These are phyloP conservation scores for Nemopilema nomurai DNA, from an alignment of 30 jellyfish, hydroid and myxozoan genomes.

Conservation along the genomic window DNA sequence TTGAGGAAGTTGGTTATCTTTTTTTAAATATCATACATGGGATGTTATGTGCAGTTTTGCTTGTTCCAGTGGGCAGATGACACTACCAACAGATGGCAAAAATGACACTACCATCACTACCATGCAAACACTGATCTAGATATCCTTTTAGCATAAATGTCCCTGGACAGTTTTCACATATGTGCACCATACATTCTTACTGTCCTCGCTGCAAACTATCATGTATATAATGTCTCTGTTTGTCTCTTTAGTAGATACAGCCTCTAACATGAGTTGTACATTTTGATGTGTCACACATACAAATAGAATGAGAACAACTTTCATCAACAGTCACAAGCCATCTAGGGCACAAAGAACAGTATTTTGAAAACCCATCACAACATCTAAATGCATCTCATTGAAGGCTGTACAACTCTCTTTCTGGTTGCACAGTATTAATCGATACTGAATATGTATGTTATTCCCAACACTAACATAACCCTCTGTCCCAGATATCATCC, in stretches of 20 bases:
- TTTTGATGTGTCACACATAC: constrained; percentile 75
- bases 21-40: not conserved
- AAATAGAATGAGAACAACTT: constrained; percentile 75
- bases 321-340: constrained; percentile 74
- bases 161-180: constrained; percentile 30
- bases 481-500: constrained; percentile 67
- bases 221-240: constrained; percentile 41
- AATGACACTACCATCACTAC: not conserved
- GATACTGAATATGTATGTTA: constrained; percentile 27
- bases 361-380: constrained; percentile 59
- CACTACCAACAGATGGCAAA: not conserved
- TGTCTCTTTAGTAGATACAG: constrained; percentile 1
- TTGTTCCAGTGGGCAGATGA: not conserved
- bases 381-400: constrained; percentile 42
- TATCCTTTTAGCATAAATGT: not conserved
- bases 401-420: constrained; percentile 62
- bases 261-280: constrained; percentile 14
- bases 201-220: constrained; percentile 20
- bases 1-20: not conserved
- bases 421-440: constrained; percentile 60
- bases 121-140: not conserved
- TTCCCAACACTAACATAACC: constrained; percentile 54
- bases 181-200: constrained; percentile 37
- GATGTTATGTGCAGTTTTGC: not conserved
- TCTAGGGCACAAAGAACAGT: constrained; percentile 69